Evolutionary conservation across 2,113 vertebrate species (phyloP).

Genomic region (Saccopteryx leptura): DNA sequence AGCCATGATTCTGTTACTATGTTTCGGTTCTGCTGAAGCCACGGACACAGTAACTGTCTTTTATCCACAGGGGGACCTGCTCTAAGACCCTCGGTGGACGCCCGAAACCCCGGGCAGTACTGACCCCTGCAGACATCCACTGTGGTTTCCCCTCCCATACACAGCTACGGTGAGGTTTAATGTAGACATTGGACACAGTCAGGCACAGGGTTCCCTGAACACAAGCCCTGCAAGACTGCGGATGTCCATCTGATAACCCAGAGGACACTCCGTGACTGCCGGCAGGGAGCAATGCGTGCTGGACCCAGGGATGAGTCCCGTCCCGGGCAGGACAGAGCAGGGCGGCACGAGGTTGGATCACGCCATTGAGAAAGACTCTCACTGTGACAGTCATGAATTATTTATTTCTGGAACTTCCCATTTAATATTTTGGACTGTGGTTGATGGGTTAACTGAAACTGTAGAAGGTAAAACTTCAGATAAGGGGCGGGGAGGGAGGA

Average conservation of each 20-base stretch:
- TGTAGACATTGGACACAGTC: background rate
- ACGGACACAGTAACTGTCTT: too few species aligned
- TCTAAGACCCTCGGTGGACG: background rate
- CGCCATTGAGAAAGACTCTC: background rate
- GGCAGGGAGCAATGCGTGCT: background rate
- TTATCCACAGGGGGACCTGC: background rate
- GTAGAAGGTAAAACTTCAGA: background rate
- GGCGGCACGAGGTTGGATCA: background rate
- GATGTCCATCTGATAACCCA: background rate
- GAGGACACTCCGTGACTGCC: background rate
- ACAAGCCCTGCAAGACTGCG: background rate
- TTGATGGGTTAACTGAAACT: background rate
- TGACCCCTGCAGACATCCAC: background rate
- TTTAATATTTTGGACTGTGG: background rate
- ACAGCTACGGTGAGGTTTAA: background rate
- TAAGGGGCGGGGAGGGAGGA: background rate
- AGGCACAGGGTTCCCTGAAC: background rate
- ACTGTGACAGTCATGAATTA: background rate
- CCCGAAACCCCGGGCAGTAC: background rate
- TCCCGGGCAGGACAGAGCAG: background rate
- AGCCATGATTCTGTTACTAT: background rate
- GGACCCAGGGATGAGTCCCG: background rate
- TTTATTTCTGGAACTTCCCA: background rate
- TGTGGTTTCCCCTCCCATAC: background rate
- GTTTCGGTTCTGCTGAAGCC: background rate